Percentiles rank a stretch among this genome's conserved stretches.
Evolutionary conservation across 2,113 vertebrate genomes (phyloP).

Genomic region (Diphyllodes magnificus): DNA sequence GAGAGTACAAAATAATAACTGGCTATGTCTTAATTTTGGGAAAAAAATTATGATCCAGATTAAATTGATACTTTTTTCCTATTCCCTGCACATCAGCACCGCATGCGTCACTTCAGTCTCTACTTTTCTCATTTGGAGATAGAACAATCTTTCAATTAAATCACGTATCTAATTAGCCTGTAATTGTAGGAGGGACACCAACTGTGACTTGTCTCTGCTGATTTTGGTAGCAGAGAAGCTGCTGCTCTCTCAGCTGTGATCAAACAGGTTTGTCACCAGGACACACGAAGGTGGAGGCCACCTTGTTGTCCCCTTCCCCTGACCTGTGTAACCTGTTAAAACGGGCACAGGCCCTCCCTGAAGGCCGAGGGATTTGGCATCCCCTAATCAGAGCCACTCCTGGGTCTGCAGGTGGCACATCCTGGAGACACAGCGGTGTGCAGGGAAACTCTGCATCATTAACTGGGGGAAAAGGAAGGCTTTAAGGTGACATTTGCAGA

Average conservation of each 20-base stretch:
- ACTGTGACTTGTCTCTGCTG: background rate
- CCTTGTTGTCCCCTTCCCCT: background rate
- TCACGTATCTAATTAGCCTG: background rate
- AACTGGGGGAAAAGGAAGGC: background rate
- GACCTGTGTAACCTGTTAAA: background rate
- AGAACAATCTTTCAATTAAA: constrained; percentile 22
- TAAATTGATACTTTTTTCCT: background rate
- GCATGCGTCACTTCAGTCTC: background rate
- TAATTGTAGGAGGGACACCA: background rate
- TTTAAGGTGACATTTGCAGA: background rate
- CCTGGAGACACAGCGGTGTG: background rate
- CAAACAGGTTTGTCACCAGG: background rate
- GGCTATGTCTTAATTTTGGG: constrained; percentile 12
- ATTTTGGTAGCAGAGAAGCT: background rate
- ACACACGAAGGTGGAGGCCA: background rate
- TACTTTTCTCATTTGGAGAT: background rate
- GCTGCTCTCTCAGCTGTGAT: background rate
- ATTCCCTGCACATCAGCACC: background rate
- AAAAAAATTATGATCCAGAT: background rate
- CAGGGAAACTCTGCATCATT: background rate
- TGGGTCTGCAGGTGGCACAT: background rate
- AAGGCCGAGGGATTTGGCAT: background rate
- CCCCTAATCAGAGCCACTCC: background rate
- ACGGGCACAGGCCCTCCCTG: background rate
- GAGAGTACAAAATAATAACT: background rate